Evolutionary conservation across 2,888 invertebrate genomes (phyloP).

Genomic region (Drosophila villosipedis): DNA sequence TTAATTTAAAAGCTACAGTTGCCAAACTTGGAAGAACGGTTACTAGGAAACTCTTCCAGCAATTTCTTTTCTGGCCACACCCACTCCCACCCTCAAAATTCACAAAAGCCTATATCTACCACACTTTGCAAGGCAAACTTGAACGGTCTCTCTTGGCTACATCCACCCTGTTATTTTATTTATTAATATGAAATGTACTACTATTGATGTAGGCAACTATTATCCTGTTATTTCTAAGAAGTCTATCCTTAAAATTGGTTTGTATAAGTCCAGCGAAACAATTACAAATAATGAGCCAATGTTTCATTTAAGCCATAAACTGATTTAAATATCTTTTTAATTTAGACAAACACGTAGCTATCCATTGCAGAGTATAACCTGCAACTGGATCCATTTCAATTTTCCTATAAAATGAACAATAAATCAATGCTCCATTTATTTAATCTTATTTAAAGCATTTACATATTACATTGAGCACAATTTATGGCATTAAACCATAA

Average conservation of each 20-base stretch:
- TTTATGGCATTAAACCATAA: constrained; percentile 15
- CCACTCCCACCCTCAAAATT: too few species aligned
- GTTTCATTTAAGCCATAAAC: not conserved
- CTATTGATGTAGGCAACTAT: not conserved
- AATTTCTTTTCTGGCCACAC: too few species aligned
- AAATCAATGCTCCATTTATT: not conserved
- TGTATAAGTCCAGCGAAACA: not conserved
- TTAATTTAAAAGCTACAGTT: too few species aligned
- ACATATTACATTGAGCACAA: not conserved
- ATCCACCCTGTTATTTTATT: too few species aligned
- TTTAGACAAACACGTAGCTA: not conserved
- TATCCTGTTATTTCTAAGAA: not conserved
- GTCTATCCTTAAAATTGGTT: not conserved
- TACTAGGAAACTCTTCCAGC: too few species aligned
- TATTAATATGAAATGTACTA: not conserved
- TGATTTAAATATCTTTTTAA: not conserved
- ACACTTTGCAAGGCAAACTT: too few species aligned
- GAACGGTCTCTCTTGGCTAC: too few species aligned
- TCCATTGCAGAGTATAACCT: not conserved
- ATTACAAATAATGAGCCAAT: not conserved
- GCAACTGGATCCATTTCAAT: not conserved
- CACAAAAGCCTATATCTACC: too few species aligned
- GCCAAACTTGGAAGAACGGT: too few species aligned
- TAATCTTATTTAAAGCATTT: not conserved
- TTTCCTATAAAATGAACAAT: not conserved